Evolutionary conservation across 2,888 invertebrate species (phyloP).

Genomic region (Pristionchus japonicus): DNA sequence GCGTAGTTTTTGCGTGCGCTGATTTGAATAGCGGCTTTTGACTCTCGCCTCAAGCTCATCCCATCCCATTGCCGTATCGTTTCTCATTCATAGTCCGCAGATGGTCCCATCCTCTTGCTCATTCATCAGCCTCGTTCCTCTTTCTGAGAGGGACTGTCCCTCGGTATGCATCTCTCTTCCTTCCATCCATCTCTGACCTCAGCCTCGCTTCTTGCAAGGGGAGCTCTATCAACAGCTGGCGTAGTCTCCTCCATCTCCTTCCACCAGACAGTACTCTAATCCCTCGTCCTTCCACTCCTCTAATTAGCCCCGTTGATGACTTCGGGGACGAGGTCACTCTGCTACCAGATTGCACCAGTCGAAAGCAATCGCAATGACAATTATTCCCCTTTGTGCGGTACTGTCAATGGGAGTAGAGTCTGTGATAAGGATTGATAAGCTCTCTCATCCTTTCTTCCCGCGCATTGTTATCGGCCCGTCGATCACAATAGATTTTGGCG

Average conservation of each 20-base stretch:
- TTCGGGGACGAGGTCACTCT: conserved; percentile 31
- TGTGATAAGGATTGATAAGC: conserved; percentile 22
- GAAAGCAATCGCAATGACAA: background rate
- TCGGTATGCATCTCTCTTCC: background rate
- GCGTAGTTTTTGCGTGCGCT: background rate
- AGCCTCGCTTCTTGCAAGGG: conserved; percentile 3
- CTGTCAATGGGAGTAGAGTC: background rate
- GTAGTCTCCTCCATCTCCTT: no score
- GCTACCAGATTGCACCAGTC: conserved; percentile 28
- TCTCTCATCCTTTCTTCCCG: background rate
- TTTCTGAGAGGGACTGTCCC: background rate
- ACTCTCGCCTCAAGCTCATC: background rate
- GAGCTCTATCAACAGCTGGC: conserved; percentile 13
- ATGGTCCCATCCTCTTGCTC: conserved; percentile 22
- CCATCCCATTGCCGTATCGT: conserved; percentile 21
- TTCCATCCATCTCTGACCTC: conserved; percentile 7
- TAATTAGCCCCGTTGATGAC: conserved; percentile 37
- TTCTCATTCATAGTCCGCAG: background rate
- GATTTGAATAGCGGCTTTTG: conserved; percentile 32
- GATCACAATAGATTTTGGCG: conserved; percentile 42
- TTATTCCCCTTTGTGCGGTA: conserved; percentile 10
- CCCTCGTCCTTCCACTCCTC: background rate
- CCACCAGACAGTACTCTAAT: background rate
- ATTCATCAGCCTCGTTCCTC: conserved; percentile 33
- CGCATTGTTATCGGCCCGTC: conserved; percentile 4